Conservation (phyloP, 2,113 vertebrate genomes). For the Ibidorhyncha struthersii region DNA sequence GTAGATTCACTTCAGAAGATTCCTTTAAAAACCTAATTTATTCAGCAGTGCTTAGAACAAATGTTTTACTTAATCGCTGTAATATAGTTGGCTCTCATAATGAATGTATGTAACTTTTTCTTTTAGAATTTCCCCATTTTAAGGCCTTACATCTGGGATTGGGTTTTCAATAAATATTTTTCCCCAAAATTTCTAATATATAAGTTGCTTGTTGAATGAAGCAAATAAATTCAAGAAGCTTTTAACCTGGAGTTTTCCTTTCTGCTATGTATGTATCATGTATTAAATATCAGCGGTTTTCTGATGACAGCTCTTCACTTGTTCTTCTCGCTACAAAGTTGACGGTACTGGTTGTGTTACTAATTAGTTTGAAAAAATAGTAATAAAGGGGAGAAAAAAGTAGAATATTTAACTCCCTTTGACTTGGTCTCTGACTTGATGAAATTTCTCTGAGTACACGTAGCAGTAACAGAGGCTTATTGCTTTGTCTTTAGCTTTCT, state of each 20-base stretch:
- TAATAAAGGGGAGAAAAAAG: not conserved
- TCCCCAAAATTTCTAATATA: not conserved
- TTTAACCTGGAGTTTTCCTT: not conserved
- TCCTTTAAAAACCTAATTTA: not conserved
- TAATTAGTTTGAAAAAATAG: not conserved
- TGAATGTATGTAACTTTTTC: not conserved
- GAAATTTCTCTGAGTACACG: not conserved
- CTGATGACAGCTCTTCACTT: not conserved
- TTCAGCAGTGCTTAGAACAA: not conserved
- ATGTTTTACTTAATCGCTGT: not conserved
- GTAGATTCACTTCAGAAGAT: not conserved
- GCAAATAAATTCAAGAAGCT: not conserved
- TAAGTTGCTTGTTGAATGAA: not conserved
- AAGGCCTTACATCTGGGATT: not conserved
- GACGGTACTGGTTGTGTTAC: not conserved
- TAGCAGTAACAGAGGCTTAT: not conserved
- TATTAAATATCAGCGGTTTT: not conserved
- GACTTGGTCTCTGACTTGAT: not conserved
- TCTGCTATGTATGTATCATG: not conserved
- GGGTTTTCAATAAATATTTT: not conserved
- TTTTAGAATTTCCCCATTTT: not conserved
- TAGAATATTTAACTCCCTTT: not conserved
- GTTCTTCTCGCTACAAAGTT: not conserved
- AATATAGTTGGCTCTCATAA: not conserved
- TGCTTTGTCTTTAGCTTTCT: not conserved